phyloP scores from a whole-genome alignment of 2,797 vertebrate species.

The Lepilemur ruficaudatus region DNA sequence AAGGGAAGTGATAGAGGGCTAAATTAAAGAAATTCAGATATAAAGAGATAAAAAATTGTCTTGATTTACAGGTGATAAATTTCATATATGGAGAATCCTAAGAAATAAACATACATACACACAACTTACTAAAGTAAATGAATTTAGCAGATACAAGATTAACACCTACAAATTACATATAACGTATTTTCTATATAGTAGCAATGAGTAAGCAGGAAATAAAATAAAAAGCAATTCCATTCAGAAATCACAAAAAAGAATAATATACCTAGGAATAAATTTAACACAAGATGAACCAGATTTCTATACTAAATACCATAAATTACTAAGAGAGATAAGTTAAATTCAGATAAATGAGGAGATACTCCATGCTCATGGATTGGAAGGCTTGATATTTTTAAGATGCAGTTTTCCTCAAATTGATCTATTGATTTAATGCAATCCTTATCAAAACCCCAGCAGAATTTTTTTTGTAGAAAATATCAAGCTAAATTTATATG shows the following conservation, averaged over 20 bases:
- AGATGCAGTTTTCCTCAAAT: background rate
- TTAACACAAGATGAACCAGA: background rate
- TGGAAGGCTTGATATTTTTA: background rate
- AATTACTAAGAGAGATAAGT: background rate
- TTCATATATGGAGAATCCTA: background rate
- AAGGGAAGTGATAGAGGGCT: background rate
- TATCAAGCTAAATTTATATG: background rate
- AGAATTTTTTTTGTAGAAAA: background rate
- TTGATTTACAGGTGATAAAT: background rate
- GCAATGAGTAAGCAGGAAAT: background rate
- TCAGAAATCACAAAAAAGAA: background rate
- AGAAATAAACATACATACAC: background rate
- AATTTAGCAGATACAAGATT: background rate
- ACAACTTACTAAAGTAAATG: background rate
- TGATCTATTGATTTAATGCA: background rate
- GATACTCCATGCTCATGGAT: background rate
- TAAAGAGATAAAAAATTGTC: background rate
- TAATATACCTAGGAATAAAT: background rate
- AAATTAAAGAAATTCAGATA: background rate
- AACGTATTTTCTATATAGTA: background rate
- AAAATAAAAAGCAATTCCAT: background rate
- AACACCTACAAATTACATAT: background rate
- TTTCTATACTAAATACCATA: background rate
- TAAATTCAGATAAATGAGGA: conserved; percentile 13
- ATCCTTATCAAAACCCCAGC: background rate